Evolutionary conservation across 2,888 invertebrate species (phyloP), one percentile per base, ranked within the genome.

Genomic region (Polia nebulosa): DNA sequence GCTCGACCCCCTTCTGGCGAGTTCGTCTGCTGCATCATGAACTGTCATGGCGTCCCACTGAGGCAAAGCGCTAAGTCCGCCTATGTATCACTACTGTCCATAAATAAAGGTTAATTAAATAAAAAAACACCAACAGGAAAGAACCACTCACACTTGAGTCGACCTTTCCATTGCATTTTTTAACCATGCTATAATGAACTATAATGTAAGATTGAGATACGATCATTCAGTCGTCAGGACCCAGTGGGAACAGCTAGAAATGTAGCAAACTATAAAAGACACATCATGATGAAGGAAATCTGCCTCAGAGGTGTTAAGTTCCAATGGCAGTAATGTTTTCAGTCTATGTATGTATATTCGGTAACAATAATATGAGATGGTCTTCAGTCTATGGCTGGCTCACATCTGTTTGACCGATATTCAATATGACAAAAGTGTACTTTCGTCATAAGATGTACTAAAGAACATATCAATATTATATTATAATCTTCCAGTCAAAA

Each of bases 401-500:
- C 2, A 4, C 29, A 25, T 7, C 47, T 17, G 17, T 41, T 4
- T 25, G 4, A 47, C 11, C 15, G 1, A 7, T 29, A 63, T 45
- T 27, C 2, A 36, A 36, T n/a, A 60, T 32, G 32, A 47, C 13
- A 29, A 45, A 34, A 15, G 15, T 70, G 36, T 25, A 27, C 13
- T 20, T 68, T 44, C 15, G 1, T 22, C 13, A n/a, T 34, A 41
- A 20, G 20, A 25, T 17, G 3, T 29, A 70, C 5, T 32, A 27
- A 17, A 32, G 11, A 51, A 69, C 69, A 69, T 62, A 72, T 69
- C 62, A 71, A 71, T 60, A 20, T 15, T n/a, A 47, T 27, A 45
- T 29, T 7, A 45, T 22, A 36, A n/a, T 68, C 4, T 34, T 39
- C n/a, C 68, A 53, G 20, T 22, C 17, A 34, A 39, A 27, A 39